These are phyloP conservation scores for Cyrtorhinus lividipennis DNA, from an alignment of 1,140 invertebrate species.

Conservation along the genomic window DNA sequence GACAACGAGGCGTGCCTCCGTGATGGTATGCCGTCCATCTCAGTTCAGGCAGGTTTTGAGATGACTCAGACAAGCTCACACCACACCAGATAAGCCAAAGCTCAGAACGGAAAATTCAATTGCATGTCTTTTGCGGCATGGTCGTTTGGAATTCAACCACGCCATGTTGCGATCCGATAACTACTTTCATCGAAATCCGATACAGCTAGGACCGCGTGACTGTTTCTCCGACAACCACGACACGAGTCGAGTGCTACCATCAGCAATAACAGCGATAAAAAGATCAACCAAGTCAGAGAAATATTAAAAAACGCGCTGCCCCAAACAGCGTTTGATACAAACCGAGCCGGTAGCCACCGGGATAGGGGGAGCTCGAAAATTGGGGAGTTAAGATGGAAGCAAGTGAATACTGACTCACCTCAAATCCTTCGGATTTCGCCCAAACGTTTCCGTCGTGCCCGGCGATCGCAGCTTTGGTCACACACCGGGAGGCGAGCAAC, in stretches of 20 bases:
- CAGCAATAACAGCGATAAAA: too few species aligned
- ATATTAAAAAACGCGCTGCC: background rate
- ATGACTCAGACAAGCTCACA: too few species aligned
- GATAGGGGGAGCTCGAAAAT: background rate
- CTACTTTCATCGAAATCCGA: constrained; percentile 1
- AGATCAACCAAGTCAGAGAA: background rate
- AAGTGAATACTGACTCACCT: constrained; percentile 56
- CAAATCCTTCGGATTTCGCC: constrained; percentile 84
- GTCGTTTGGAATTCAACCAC: too few species aligned
- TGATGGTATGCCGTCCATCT: too few species aligned
- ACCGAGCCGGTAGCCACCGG: background rate
- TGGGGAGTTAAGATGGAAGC: background rate
- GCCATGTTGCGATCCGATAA: constrained; percentile 18
- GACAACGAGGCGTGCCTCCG: too few species aligned
- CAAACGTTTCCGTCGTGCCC: constrained; percentile 89
- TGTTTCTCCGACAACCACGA: background rate
- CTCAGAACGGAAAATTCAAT: too few species aligned
- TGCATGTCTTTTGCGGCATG: too few species aligned
- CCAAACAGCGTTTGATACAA: background rate
- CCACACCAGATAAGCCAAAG: too few species aligned
- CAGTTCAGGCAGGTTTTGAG: too few species aligned
- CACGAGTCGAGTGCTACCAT: too few species aligned
- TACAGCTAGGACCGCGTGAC: background rate
- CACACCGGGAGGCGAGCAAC: constrained; percentile 81
- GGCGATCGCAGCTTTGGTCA: constrained; percentile 83